Evolutionary conservation across 2,797 vertebrate genomes (phyloP).

Genomic region (Tachyglossus aculeatus): DNA sequence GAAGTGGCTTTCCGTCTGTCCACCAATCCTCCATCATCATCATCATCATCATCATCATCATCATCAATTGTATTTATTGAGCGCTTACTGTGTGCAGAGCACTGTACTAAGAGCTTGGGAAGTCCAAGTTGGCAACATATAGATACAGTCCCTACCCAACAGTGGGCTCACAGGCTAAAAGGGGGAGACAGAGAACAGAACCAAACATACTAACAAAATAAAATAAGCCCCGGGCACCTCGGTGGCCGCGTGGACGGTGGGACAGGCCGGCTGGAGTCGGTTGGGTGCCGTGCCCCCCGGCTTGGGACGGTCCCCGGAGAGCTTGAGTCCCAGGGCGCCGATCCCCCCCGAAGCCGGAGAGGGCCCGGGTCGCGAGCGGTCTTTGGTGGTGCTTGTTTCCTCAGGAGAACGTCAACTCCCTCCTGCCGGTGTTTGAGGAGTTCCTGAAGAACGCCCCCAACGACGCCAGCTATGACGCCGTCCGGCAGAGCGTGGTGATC

Average conservation of each 20-base stretch:
- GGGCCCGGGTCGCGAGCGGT: slow-evolving; percentile 50
- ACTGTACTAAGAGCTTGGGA: too few species aligned
- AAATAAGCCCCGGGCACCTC: background rate
- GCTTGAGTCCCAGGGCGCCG: background rate
- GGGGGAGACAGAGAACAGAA: too few species aligned
- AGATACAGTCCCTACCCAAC: too few species aligned
- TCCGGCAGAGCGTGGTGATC: slow-evolving; percentile 97
- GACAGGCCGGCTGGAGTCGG: background rate
- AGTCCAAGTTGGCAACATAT: too few species aligned
- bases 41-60: too few species aligned
- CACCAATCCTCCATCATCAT: too few species aligned
- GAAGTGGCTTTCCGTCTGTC: too few species aligned
- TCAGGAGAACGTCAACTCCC: slow-evolving; percentile 93
- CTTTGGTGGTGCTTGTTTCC: slow-evolving; percentile 49
- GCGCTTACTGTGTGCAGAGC: too few species aligned
- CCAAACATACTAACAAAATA: too few species aligned
- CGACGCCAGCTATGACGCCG: slow-evolving; percentile 94
- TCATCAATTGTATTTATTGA: too few species aligned
- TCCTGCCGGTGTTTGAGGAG: slow-evolving; percentile 97
- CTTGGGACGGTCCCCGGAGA: background rate
- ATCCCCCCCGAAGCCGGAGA: background rate
- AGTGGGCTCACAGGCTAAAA: too few species aligned
- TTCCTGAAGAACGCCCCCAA: slow-evolving; percentile 95
- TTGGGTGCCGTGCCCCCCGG: background rate
- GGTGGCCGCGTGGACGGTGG: background rate